Evolutionary conservation across 2,113 vertebrate species (phyloP).

Genomic region (Glaucomys volans): DNA sequence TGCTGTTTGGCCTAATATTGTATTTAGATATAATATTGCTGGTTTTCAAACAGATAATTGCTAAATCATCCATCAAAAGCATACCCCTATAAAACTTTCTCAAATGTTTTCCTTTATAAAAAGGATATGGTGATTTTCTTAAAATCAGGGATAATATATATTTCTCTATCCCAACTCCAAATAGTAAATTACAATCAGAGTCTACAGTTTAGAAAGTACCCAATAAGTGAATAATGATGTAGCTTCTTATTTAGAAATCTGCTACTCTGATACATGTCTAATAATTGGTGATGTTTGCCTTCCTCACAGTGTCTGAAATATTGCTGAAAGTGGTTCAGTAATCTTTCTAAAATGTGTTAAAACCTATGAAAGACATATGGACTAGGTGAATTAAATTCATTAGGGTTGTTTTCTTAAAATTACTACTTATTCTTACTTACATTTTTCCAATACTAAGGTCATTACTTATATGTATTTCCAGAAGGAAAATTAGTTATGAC

Average conservation of each 20-base stretch:
- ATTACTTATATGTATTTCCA: not conserved
- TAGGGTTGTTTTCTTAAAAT: no score
- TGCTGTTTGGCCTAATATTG: not conserved
- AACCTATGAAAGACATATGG: not conserved
- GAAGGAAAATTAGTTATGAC: not conserved
- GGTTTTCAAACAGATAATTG: not conserved
- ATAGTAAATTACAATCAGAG: not conserved
- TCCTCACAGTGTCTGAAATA: not conserved
- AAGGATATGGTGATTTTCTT: not conserved
- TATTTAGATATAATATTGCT: not conserved
- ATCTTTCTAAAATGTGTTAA: not conserved
- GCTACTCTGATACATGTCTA: not conserved
- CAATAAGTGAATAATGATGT: not conserved
- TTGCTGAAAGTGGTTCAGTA: not conserved
- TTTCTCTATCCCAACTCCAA: not conserved
- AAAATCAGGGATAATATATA: not conserved
- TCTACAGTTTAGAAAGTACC: not conserved
- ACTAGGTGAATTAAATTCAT: not conserved
- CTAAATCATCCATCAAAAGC: not conserved
- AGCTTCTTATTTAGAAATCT: not conserved
- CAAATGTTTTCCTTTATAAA: not conserved
- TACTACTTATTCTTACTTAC: not conserved
- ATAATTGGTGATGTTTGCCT: not conserved
- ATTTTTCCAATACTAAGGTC: not conserved
- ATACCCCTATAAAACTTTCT: not conserved